Conservation (phyloP, 2,113 vertebrate genomes). For the Phainopepla nitens region DNA sequence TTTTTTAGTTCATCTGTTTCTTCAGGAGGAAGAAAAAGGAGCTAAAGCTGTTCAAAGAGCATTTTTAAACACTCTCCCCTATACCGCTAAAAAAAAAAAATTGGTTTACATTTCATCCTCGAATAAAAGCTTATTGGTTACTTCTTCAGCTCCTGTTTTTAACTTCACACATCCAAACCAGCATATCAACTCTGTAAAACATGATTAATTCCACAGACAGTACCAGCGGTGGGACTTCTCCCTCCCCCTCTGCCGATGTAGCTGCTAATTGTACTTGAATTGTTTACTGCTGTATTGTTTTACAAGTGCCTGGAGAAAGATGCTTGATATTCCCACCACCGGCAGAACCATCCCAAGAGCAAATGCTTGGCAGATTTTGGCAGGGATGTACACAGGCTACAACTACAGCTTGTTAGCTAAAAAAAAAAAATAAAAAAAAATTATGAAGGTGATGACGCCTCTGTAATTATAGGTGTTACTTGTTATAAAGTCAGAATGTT, state of each 20-base stretch:
- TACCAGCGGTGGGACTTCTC: slow-evolving; percentile 66
- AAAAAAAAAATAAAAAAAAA: slow-evolving; percentile 45
- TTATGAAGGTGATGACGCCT: slow-evolving; percentile 71
- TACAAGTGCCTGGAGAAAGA: slow-evolving; percentile 68
- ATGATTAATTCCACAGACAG: slow-evolving; percentile 71
- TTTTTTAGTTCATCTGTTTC: neutral
- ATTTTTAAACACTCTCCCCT: neutral
- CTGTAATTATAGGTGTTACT: slow-evolving; percentile 76
- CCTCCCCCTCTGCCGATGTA: slow-evolving; percentile 52
- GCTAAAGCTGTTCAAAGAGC: neutral
- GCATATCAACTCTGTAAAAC: slow-evolving; percentile 58
- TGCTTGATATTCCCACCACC: slow-evolving; percentile 55
- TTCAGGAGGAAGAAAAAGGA: neutral
- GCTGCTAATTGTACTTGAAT: slow-evolving; percentile 72
- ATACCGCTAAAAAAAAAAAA: neutral
- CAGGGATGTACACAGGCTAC: slow-evolving; percentile 51
- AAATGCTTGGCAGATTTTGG: slow-evolving; percentile 64
- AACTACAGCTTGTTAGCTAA: slow-evolving; percentile 62
- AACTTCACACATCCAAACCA: slow-evolving; percentile 46
- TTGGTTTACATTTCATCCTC: neutral
- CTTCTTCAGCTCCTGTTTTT: slow-evolving; percentile 44
- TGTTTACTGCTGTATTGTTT: slow-evolving; percentile 75
- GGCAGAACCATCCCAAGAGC: slow-evolving; percentile 58
- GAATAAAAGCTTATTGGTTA: slow-evolving; percentile 21
- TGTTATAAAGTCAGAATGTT: slow-evolving; percentile 73